Evolutionary conservation across 2,888 invertebrate species (phyloP), one percentile per base, ranked within the genome.

Genomic region (Standfussiana lucernea): DNA sequence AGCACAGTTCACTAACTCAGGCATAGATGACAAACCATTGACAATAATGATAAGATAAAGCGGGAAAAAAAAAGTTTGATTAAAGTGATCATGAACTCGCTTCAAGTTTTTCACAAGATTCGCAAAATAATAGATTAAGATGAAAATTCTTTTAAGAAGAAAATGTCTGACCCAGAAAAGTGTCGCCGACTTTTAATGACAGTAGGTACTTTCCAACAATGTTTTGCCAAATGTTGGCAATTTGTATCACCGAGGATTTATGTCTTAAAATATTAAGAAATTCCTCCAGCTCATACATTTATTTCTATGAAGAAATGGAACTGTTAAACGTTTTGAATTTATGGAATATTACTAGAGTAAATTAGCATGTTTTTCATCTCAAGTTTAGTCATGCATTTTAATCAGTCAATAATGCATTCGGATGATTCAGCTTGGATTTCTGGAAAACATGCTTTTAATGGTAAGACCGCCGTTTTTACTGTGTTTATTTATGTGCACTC

Each of bases 141-240:
- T 62, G 56, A 70, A 85, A 70, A 75, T 75, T 82, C 66, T 72
- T 76, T 64, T 59, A 59, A 61, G 53, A 72, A 45, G 40, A 66
- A 78, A 75, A 69, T 68, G 5, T 64, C 21, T 69, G 87, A 82
- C 86, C 87, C 69, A 87, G 71, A 85, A 82, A 87, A 71, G 82
- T 82, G 87, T 85, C 80, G 61, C 72, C 66, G 85, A 86, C 86
- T 85, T 78, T 75, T 87, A 79, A 77, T 85, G 85, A 72, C 72
- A 45, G 75, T 78, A 59, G 47, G 64, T 68, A 79, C 64, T 77
- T 69, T 72, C 47, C 35, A 64, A 80, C 75, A 84, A 66, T 77
- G 68, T 84, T 80, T 74, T 73, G 76, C 80, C 82, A 87, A 82
- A 72, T 82, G 64, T 62, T 82, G 75, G 80, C 84, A 84, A 84